These are phyloP conservation scores for Cyrtorhinus lividipennis DNA, from an alignment of 1,140 invertebrate genomes.

Conservation along the genomic window DNA sequence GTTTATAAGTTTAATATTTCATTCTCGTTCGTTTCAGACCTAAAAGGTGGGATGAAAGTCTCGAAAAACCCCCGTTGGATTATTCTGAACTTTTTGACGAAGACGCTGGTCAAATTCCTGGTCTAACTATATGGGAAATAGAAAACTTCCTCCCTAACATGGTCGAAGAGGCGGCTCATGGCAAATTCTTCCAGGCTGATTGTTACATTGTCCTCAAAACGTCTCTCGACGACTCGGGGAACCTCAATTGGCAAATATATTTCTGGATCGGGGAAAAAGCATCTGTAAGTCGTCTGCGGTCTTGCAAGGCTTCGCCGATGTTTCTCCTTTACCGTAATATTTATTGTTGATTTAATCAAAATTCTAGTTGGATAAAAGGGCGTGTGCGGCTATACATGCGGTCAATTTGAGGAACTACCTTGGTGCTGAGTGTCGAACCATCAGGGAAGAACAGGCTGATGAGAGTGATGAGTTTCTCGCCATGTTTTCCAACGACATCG, in stretches of 20 bases:
- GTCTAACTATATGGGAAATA: slow-evolving; percentile 90
- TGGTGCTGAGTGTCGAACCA: slow-evolving; percentile 91
- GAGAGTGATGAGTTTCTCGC: slow-evolving; percentile 92
- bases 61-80: slow-evolving; percentile 92
- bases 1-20: no score
- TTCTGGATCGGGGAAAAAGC: slow-evolving; percentile 98
- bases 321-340: not conserved
- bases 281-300: slow-evolving; percentile 45
- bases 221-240: slow-evolving; percentile 66
- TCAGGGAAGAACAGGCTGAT: slow-evolving; percentile 90
- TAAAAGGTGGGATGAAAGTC: slow-evolving; percentile 80
- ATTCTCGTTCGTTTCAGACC: slow-evolving; percentile 45
- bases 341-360: not conserved
- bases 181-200: slow-evolving; percentile 98
- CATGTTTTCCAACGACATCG: slow-evolving; percentile 83
- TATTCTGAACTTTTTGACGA: slow-evolving; percentile 99
- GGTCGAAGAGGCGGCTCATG: slow-evolving; percentile 50
- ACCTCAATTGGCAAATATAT: slow-evolving; percentile 87
- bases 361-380: slow-evolving; percentile 81
- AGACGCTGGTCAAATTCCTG: slow-evolving; percentile 76
- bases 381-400: slow-evolving; percentile 97
- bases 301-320: not conserved
- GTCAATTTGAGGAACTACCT: slow-evolving; percentile 94
- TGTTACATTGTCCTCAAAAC: slow-evolving; percentile 98
- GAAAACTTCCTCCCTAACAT: slow-evolving; percentile 97